Evolutionary conservation across 2,797 vertebrate genomes (phyloP).

Genomic region (Anabas testudineus): DNA sequence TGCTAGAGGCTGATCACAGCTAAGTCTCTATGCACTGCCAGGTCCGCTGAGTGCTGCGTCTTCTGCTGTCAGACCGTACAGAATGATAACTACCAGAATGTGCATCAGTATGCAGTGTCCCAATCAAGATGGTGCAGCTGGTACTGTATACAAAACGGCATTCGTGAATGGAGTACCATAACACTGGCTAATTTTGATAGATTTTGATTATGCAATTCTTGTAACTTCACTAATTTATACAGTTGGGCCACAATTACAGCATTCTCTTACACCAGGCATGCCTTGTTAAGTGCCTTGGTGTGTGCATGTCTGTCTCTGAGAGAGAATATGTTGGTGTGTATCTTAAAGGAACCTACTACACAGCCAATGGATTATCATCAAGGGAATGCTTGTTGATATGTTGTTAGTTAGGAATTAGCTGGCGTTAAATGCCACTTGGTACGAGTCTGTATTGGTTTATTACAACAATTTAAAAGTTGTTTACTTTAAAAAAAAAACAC

Average conservation of each 20-base stretch:
- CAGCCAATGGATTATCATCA: conserved; percentile 17
- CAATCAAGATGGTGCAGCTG: conserved; percentile 50
- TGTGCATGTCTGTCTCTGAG: conserved; percentile 4
- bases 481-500: conserved; percentile 13
- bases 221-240: not conserved
- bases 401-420: conserved; percentile 19
- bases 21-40: conserved; percentile 58
- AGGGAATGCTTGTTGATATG: conserved; percentile 12
- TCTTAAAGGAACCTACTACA: conserved; percentile 14
- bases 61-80: conserved; percentile 45
- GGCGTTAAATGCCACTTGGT: not conserved
- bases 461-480: not conserved
- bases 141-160: conserved; percentile 33
- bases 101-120: conserved; percentile 55
- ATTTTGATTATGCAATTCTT: conserved; percentile 17
- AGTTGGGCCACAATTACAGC: conserved; percentile 6
- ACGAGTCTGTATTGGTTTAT: not conserved
- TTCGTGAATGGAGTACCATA: conserved; percentile 32
- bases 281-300: not conserved
- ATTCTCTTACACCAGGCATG: conserved; percentile 3
- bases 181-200: conserved; percentile 21
- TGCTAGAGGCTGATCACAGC: conserved; percentile 47
- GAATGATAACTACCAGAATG: conserved; percentile 55
- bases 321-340: not conserved
- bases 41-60: conserved; percentile 37